phyloP scores from a whole-genome alignment of 2,888 invertebrate genomes.

The Caenorhabditis macrosperma region DNA sequence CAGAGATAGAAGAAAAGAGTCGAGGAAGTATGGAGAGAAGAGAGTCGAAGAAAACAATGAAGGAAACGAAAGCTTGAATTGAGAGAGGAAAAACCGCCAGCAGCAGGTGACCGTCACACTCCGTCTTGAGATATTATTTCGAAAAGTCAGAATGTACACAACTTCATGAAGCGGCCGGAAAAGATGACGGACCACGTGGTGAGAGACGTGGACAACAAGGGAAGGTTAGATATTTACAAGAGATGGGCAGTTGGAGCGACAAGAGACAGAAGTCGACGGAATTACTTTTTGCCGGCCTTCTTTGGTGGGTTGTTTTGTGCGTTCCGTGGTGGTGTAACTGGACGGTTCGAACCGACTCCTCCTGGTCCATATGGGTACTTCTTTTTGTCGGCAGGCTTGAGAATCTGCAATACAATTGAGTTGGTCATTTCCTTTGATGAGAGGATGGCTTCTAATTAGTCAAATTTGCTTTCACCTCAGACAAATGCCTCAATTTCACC shows the following conservation, averaged over 20 bases:
- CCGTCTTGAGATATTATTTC: neutral
- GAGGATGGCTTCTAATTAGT: neutral
- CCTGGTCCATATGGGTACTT: constrained; percentile 97
- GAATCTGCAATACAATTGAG: constrained; percentile 87
- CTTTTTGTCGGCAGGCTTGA: constrained; percentile 99
- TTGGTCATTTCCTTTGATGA: neutral
- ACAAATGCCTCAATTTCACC: constrained; percentile 66
- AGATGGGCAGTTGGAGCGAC: neutral
- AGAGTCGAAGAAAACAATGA: constrained; percentile 5
- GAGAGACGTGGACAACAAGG: constrained; percentile 10
- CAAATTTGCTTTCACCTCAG: constrained; percentile 43
- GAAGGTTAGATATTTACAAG: constrained; percentile 28
- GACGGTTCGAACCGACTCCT: constrained; percentile 93
- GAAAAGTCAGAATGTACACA: constrained; percentile 25
- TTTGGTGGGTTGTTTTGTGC: constrained; percentile 60
- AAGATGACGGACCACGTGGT: constrained; percentile 6
- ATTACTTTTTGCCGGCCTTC: constrained; percentile 63
- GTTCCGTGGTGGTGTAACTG: constrained; percentile 91
- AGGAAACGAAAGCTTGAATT: constrained; percentile 56
- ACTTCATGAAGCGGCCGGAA: constrained; percentile 9
- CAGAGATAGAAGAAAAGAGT: constrained; percentile 38
- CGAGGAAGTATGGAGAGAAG: neutral
- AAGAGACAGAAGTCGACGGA: neutral
- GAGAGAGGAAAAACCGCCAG: constrained; percentile 23
- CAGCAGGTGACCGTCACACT: neutral